Evolutionary conservation across 1,140 invertebrate species (phyloP), one percentile per base, ranked within the genome.

Genomic region (Bombus vancouverensis): DNA sequence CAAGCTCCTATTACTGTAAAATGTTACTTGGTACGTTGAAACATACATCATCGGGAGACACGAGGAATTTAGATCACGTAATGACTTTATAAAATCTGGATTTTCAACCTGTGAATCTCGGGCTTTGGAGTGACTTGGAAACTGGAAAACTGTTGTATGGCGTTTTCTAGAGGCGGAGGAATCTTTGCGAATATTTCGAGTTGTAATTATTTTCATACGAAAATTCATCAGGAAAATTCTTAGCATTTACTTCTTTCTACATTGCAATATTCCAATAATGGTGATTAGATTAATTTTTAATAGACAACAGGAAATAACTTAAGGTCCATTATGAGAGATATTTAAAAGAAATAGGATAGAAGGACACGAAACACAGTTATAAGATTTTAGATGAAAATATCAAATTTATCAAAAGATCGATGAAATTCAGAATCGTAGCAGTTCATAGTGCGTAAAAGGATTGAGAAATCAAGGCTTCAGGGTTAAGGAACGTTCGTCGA

Each of bases 401-500:
- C 6, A 18, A 53, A 53, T 2, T 22, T 53, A 53, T 53, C 22
- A 6, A 72, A 42, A 5, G 1, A 44, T 44, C 71, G 70, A n/a
- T 42, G 4, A 5, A 15, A 18, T 22, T 73, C 39, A 32, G 3
- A 32, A 4, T 25, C 32, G 9, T 32, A 1, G 22, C 34, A 34
- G 6, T 25, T 28, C 32, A 1, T 44, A 2, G 13, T 37, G 6
- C 10, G 15, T 6, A 18, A 2, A 57, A 25, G 12, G 18, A 15
- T 53, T 18, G 0, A 57, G 39, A 37, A 59, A 76, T 34, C 18
- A 34, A 39, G 47, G 65, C 28, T 37, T 72, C 39, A 72, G 32
- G 32, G 68, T 72, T 66, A 80, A 32, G 75, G 66, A 66, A 72
- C 75, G 70, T 34, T 32, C 59, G n/a, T 8, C 44, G 37, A 78